Percentiles rank a stretch among this genome's conserved stretches.
phyloP scores from a whole-genome alignment of 2,888 invertebrate species.

The Trichogramma dendrolimi region DNA sequence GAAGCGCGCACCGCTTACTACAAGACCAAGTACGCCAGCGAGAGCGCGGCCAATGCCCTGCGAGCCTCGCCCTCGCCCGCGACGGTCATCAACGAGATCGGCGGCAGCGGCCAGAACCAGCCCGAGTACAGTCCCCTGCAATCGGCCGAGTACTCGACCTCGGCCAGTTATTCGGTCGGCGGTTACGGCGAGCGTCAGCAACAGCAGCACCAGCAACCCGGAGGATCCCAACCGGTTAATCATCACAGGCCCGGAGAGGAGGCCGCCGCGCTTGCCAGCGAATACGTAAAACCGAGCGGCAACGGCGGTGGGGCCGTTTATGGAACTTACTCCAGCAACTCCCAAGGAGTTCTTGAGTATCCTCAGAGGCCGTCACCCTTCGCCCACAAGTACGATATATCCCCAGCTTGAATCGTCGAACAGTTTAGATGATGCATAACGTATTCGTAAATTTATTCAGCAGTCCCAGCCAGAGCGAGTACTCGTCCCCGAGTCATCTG shows the following conservation, averaged over 20 bases:
- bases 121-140: neutral
- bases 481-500: no score
- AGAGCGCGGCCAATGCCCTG: constrained; percentile 16
- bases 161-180: neutral
- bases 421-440: no score
- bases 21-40: constrained; percentile 28
- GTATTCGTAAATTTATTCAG: no score
- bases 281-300: constrained; percentile 8
- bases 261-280: neutral
- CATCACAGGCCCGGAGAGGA: neutral
- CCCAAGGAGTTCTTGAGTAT: constrained; percentile 6
- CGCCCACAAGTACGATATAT: neutral
- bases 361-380: neutral
- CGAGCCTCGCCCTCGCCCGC: constrained; percentile 1
- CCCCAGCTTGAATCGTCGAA: neutral
- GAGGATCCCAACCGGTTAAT: neutral
- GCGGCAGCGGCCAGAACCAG: neutral
- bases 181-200: constrained; percentile 6
- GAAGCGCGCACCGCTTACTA: constrained; percentile 22
- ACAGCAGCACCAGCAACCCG: neutral
- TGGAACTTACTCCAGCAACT: neutral
- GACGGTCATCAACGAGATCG: neutral
- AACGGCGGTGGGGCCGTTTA: neutral
- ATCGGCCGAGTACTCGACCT: constrained; percentile 7
- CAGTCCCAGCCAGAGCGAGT: no score